Percentiles rank a stretch among this genome's conserved stretches.
These are phyloP conservation scores for Magallana gigas DNA, from an alignment of 1,140 invertebrate genomes.

Conservation along the genomic window DNA sequence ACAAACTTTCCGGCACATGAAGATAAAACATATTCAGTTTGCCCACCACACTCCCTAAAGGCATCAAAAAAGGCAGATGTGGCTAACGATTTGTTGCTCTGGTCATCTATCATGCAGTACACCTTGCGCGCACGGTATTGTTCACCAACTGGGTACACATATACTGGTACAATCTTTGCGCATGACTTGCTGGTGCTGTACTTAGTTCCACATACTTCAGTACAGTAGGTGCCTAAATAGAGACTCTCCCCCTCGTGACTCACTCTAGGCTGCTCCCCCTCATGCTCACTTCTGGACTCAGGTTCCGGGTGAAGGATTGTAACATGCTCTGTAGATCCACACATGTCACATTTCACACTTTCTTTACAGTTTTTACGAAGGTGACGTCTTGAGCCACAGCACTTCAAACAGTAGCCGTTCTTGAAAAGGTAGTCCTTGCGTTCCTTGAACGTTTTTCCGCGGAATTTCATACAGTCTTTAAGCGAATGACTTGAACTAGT, in stretches of 20 bases:
- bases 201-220: conserved; percentile 7
- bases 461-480: conserved; percentile 49
- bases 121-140: neutral
- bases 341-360: conserved; percentile 43
- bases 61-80: conserved; percentile 41
- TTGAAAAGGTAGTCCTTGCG: conserved; percentile 44
- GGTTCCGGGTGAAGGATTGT: conserved; percentile 42
- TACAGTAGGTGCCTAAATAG: conserved; percentile 18
- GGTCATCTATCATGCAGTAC: conserved; percentile 52
- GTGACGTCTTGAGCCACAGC: conserved; percentile 45
- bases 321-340: conserved; percentile 24
- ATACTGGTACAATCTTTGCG: conserved; percentile 36
- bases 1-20: conserved; percentile 5
- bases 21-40: neutral
- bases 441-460: conserved; percentile 42
- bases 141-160: conserved; percentile 9
- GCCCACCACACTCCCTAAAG: neutral
- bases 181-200: conserved; percentile 46
- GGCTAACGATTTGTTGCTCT: conserved; percentile 52
- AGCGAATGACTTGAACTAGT: conserved; percentile 38
- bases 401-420: conserved; percentile 46
- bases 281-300: neutral
- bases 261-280: neutral
- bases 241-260: conserved; percentile 40
- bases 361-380: conserved; percentile 35